A percentile compares a stretch with the other conserved stretches of the same genome.
These are phyloP conservation scores for Brachionus angularis DNA, from an alignment of 1,140 invertebrate genomes.

Conservation along the genomic window DNA sequence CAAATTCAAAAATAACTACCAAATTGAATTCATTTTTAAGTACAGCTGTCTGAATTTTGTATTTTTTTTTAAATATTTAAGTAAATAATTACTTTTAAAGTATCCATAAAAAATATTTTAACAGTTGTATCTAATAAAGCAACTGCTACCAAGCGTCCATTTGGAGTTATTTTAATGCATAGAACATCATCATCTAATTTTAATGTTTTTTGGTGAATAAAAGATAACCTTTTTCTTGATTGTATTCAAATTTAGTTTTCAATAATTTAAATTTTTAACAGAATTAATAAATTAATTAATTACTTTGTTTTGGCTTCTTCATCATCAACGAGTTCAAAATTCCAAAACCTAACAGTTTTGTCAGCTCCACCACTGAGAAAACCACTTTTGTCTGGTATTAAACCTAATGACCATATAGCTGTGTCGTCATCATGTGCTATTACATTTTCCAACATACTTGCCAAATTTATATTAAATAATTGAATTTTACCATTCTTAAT, in stretches of 20 bases:
- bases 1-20: conserved; percentile 83
- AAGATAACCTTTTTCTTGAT: conserved; percentile 68
- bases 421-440: conserved; percentile 67
- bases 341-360: conserved; percentile 86
- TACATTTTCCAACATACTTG: conserved; percentile 64
- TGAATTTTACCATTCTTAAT: conserved; percentile 71
- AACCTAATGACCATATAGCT: conserved; percentile 71
- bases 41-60: background rate
- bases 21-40: conserved; percentile 47
- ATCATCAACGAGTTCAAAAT: conserved; percentile 70
- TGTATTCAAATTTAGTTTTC: background rate
- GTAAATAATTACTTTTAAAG: conserved; percentile 73
- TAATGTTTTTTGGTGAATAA: conserved; percentile 73
- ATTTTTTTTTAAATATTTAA: too few relatives aligned
- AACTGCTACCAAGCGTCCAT: conserved; percentile 81
- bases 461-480: conserved; percentile 78
- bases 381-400: conserved; percentile 65
- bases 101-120: conserved; percentile 89
- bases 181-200: conserved; percentile 80
- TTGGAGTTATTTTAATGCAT: conserved; percentile 72
- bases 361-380: conserved; percentile 81
- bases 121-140: conserved; percentile 86
- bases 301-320: conserved; percentile 46
- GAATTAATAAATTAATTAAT: conserved; percentile 43
- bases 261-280: background rate